Conservation (phyloP, 1,140 invertebrate species). For the Bombus ignitus region DNA sequence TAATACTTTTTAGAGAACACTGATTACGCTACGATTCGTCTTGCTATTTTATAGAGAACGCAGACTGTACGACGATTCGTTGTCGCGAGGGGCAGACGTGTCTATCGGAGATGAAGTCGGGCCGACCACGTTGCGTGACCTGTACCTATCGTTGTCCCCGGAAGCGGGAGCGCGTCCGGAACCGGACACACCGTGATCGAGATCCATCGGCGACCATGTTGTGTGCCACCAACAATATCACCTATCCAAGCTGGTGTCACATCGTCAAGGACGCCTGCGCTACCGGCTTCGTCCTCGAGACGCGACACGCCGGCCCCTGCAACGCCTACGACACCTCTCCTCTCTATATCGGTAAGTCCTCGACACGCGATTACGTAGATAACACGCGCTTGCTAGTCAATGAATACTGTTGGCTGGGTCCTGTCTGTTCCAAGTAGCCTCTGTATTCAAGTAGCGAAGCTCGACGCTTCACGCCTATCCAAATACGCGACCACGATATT, state of each 20-base stretch:
- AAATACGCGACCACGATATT: not conserved
- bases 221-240: slow-evolving; percentile 92
- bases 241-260: slow-evolving; percentile 94
- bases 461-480: not conserved
- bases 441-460: not conserved
- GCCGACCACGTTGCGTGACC: slow-evolving; percentile 89
- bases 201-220: slow-evolving; percentile 82
- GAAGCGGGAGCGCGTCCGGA: slow-evolving; percentile 77
- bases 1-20: not conserved
- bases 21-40: not conserved
- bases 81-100: slow-evolving; percentile 91
- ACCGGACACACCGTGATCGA: slow-evolving; percentile 79
- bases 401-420: not conserved
- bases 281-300: slow-evolving; percentile 90
- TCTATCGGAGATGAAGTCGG: slow-evolving; percentile 87
- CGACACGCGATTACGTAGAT: slow-evolving; percentile 38
- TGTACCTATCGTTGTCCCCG: slow-evolving; percentile 86
- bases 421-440: not conserved
- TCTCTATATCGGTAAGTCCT: slow-evolving; percentile 74
- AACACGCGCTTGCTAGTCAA: not conserved
- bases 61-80: slow-evolving; percentile 88
- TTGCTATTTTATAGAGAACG: slow-evolving; percentile 84
- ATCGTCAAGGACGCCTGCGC: slow-evolving; percentile 92
- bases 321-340: slow-evolving; percentile 73
- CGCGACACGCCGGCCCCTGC: slow-evolving; percentile 89